Evolutionary conservation across 2,888 invertebrate genomes (phyloP).

Genomic region (Mycalesis mineus): DNA sequence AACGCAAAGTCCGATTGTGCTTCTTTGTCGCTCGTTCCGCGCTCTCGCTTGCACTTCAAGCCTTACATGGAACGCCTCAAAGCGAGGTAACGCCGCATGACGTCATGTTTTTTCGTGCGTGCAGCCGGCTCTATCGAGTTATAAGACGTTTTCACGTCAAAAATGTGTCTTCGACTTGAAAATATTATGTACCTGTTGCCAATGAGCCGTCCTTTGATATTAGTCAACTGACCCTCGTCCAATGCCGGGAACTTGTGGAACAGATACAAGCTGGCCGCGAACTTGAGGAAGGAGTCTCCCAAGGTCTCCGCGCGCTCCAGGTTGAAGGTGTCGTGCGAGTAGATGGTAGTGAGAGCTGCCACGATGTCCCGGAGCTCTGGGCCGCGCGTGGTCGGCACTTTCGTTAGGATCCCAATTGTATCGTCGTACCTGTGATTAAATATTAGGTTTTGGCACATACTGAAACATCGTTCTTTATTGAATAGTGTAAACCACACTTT

Average conservation of each 20-base stretch:
- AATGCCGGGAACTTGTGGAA: constrained; percentile 82
- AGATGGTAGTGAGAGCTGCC: constrained; percentile 84
- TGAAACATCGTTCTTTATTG: too few relatives aligned
- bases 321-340: constrained; percentile 85
- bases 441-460: too few relatives aligned
- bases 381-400: constrained; percentile 43
- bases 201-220: constrained; percentile 83
- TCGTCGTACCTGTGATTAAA: constrained; percentile 48
- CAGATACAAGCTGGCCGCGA: constrained; percentile 84
- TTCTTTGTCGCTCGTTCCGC: too few relatives aligned
- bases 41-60: too few relatives aligned
- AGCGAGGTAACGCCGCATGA: too few relatives aligned
- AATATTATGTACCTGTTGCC: constrained; percentile 85
- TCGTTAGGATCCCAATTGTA: constrained; percentile 44
- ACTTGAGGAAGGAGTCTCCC: constrained; percentile 93
- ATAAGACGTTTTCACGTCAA: too few relatives aligned
- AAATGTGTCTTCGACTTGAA: not conserved
- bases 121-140: too few relatives aligned
- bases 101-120: too few relatives aligned
- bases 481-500: too few relatives aligned
- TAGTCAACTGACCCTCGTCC: constrained; percentile 88
- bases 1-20: too few relatives aligned
- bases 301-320: constrained; percentile 91
- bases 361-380: constrained; percentile 70
- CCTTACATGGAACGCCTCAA: too few relatives aligned